phyloP scores from a whole-genome alignment of 53 echinoderm and acorn worm genomes.

The Echinometra lucunter region DNA sequence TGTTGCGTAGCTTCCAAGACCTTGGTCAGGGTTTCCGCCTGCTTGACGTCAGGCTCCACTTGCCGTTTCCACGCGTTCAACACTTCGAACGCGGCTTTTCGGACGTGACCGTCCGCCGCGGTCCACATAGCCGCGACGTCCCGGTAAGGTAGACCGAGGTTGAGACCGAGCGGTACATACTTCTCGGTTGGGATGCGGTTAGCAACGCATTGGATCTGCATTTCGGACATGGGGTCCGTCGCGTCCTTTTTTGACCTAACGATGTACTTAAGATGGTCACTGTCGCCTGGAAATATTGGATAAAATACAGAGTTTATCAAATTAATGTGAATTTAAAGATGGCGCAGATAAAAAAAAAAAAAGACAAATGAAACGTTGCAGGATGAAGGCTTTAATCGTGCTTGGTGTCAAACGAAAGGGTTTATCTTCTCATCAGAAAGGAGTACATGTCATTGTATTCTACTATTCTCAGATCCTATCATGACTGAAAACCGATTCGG shows the following conservation, averaged over 20 bases:
- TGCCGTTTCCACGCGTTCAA: background rate
- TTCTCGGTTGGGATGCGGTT: conserved; percentile 54
- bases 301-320: background rate
- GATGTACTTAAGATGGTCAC: conserved; percentile 4
- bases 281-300: background rate
- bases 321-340: too few species aligned
- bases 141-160: conserved; percentile 42
- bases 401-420: too few species aligned
- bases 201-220: conserved; percentile 39
- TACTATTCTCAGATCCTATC: too few species aligned
- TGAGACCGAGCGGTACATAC: conserved; percentile 48
- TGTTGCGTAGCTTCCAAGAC: conserved; percentile 42
- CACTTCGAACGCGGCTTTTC: background rate
- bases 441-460: too few species aligned
- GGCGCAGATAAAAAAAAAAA: too few species aligned
- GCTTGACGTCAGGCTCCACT: background rate
- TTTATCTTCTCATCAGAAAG: too few species aligned
- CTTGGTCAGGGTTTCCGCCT: conserved; percentile 20
- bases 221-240: background rate
- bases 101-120: background rate
- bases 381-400: too few species aligned
- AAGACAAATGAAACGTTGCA: too few species aligned
- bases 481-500: too few species aligned
- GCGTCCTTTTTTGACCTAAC: background rate
- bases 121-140: conserved; percentile 49